phyloP scores from a whole-genome alignment of 2,888 invertebrate species.

The Chorisops tibialis region DNA sequence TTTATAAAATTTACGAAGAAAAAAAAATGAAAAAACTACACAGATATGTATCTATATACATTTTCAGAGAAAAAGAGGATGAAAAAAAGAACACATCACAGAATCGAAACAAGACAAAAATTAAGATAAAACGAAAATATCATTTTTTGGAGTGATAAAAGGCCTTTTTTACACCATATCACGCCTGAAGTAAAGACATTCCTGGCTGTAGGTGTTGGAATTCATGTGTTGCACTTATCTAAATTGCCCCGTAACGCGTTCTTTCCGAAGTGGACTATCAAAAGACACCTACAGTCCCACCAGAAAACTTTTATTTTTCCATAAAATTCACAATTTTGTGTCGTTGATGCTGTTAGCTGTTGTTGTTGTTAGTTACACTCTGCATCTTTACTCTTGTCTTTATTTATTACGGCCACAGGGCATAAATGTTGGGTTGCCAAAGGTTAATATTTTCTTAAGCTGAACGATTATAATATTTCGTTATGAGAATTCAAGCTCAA shows the following conservation, averaged over 20 bases:
- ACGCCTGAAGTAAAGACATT: conserved; percentile 26
- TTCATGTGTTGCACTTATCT: conserved; percentile 34
- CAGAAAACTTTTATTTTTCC: conserved; percentile 32
- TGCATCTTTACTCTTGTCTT: conserved; percentile 2
- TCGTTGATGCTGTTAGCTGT: conserved; percentile 20
- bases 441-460: no score
- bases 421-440: neutral
- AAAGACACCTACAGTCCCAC: conserved; percentile 32
- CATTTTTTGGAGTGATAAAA: conserved; percentile 30
- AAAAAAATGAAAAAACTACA: no score
- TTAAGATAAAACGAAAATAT: conserved; percentile 34
- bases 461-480: no score
- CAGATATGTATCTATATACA: no score
- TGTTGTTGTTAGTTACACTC: conserved; percentile 11
- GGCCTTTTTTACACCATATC: conserved; percentile 10
- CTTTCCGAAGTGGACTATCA: conserved; percentile 26
- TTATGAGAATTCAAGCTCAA: no score
- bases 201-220: conserved; percentile 33
- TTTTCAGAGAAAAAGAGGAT: conserved; percentile 20
- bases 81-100: conserved; percentile 15
- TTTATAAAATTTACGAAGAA: conserved; percentile 10
- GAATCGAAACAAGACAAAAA: conserved; percentile 32
- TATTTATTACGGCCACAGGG: conserved; percentile 10
- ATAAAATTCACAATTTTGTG: conserved; percentile 30
- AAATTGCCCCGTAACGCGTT: conserved; percentile 34